These are phyloP conservation scores for Girardinichthys multiradiatus DNA, from an alignment of 2,113 vertebrate genomes.

Conservation along the genomic window DNA sequence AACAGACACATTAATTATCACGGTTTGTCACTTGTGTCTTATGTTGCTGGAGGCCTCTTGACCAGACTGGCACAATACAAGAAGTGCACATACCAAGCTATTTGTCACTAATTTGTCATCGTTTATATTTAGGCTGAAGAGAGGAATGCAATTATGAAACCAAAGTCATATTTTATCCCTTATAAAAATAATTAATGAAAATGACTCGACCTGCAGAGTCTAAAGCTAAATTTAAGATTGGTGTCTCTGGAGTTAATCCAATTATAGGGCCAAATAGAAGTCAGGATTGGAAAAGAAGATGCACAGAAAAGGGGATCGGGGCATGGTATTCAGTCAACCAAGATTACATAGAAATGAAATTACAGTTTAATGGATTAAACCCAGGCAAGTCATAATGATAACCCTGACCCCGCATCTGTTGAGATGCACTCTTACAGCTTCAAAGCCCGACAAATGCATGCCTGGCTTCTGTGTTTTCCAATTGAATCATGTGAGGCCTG, in stretches of 20 bases:
- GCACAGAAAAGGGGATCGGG: conserved; percentile 69
- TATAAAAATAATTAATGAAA: conserved; percentile 60
- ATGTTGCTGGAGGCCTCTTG: conserved; percentile 40
- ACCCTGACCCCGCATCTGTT: conserved; percentile 53
- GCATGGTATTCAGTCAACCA: conserved; percentile 40
- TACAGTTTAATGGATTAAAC: conserved; percentile 69
- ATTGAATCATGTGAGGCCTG: conserved; percentile 10
- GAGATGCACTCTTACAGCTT: conserved; percentile 18
- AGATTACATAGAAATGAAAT: conserved; percentile 51
- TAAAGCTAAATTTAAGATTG: conserved; percentile 68
- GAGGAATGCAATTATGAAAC: conserved; percentile 61
- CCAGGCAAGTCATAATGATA: conserved; percentile 55
- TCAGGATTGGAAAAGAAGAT: conserved; percentile 52
- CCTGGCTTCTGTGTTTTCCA: conserved; percentile 19
- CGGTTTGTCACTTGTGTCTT: conserved; percentile 38
- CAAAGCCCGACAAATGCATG: conserved; percentile 28
- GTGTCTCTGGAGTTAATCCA: conserved; percentile 74
- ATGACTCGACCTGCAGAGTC: conserved; percentile 55
- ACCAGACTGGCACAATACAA: conserved; percentile 36
- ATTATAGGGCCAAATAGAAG: conserved; percentile 63
- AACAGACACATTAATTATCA: conserved; percentile 51
- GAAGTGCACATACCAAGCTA: conserved; percentile 19
- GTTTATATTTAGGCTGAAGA: conserved; percentile 47
- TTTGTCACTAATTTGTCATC: conserved; percentile 59
- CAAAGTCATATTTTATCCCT: conserved; percentile 59